Conservation (phyloP, 1,140 invertebrate genomes). For the Microvelia longipes region DNA sequence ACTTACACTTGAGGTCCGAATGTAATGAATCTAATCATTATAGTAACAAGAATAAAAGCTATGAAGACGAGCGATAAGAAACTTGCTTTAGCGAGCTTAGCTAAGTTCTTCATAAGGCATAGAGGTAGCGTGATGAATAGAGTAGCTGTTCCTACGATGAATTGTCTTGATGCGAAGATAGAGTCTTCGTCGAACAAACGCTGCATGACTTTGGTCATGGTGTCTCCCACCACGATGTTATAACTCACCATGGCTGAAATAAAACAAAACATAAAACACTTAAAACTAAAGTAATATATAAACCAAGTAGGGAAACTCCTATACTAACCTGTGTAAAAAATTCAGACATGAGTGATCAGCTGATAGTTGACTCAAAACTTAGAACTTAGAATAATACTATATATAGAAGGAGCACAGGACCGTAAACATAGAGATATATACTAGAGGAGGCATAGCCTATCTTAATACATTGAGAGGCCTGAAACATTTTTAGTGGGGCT, state of each 20-base stretch:
- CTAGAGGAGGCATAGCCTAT: no score
- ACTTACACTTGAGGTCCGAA: slow-evolving; percentile 45
- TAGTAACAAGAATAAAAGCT: slow-evolving; percentile 53
- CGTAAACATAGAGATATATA: no score
- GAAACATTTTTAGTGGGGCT: no score
- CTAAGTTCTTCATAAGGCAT: slow-evolving; percentile 66
- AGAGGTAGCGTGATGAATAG: slow-evolving; percentile 62
- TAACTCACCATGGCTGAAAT: slow-evolving; percentile 77
- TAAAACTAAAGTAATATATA: slow-evolving; percentile 5
- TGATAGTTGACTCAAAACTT: no score
- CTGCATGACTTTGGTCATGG: slow-evolving; percentile 65
- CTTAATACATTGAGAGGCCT: no score
- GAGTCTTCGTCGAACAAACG: slow-evolving; percentile 42
- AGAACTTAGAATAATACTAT: no score
- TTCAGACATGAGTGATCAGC: no score
- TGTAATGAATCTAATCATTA: slow-evolving; percentile 45
- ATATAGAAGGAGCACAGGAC: no score
- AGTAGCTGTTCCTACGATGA: slow-evolving; percentile 61
- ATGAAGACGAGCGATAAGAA: slow-evolving; percentile 63
- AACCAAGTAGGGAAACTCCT: no score
- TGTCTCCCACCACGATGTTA: slow-evolving; percentile 80
- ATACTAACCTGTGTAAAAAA: no score
- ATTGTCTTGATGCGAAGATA: slow-evolving; percentile 49
- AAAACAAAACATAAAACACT: slow-evolving; percentile 12
- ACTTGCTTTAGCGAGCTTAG: slow-evolving; percentile 59